Percentiles rank a stretch among this genome's conserved stretches.
Conservation (phyloP, 1,140 invertebrate genomes). For the Littorina saxatilis region DNA sequence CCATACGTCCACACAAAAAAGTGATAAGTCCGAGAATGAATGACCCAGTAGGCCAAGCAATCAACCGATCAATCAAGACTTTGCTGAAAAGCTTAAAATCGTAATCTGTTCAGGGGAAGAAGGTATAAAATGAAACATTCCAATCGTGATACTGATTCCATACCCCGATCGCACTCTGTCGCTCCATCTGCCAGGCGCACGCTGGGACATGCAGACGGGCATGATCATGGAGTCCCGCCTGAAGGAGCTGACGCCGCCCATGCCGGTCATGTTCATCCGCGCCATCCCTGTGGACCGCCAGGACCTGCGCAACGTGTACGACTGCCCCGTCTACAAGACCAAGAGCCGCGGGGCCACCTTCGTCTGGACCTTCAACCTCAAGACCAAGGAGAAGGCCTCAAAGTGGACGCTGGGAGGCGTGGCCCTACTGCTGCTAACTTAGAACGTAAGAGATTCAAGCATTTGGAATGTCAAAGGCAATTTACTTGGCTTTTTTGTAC, state of each 20-base stretch:
- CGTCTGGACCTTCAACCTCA: constrained; percentile 97
- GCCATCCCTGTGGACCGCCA: constrained; percentile 94
- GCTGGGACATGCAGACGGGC: constrained; percentile 49
- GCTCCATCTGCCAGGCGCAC: constrained; percentile 26
- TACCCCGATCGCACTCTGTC: too few species aligned
- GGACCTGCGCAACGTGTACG: constrained; percentile 93
- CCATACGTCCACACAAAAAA: too few species aligned
- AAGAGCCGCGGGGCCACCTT: constrained; percentile 92
- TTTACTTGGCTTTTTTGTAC: neutral
- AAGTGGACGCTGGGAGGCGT: constrained; percentile 97
- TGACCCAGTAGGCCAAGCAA: too few species aligned
- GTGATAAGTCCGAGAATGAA: too few species aligned
- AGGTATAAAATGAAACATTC: too few species aligned
- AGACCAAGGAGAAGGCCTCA: constrained; percentile 94
- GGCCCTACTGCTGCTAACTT: constrained; percentile 89
- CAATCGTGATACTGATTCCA: too few species aligned
- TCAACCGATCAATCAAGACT: too few species aligned
- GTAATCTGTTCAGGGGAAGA: too few species aligned
- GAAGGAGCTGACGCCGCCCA: constrained; percentile 93
- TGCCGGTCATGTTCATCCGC: constrained; percentile 95
- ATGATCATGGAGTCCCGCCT: constrained; percentile 89
- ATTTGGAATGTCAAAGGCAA: neutral
- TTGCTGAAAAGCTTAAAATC: too few species aligned
- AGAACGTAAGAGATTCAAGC: neutral
- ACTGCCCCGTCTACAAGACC: constrained; percentile 97